Base-by-base conservation (phyloP, 2,797 vertebrate genomes). In the Cynodonichthys magdalenae region DNA sequence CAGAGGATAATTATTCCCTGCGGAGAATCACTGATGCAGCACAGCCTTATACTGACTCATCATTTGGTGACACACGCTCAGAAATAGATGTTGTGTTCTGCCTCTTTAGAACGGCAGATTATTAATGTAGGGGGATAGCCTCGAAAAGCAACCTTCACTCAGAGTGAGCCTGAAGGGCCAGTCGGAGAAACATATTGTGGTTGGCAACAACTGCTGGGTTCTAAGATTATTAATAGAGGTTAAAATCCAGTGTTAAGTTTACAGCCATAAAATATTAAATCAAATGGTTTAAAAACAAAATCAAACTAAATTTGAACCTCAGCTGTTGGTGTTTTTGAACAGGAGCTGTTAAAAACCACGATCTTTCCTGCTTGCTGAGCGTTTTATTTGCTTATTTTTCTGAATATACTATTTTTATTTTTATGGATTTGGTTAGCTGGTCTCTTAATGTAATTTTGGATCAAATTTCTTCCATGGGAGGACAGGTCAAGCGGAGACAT, bases 11-110 rank as follows among this genome's bases (percentile, higher is more conserved):
- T 66, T 69, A 61, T 65, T 36, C 17, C 27, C 34, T 52, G 52
- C 65, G 19, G 42, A 5, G 54, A 71, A 36, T 45, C 10, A 28
- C 50, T 55, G 42, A 59, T 56, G 44, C 49, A 55, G 15, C 42
- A 34, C 20, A 18, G 20, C 9, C 14, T 61, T 61, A 44, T 34
- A 27, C 0, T 69, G 49, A 65, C 34, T 64, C 61, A 60, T 69
- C 17, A 19, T 29, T 20, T 46, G 54, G 14, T 52, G 1, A 46
- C 59, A 58, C 71, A 55, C 42, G 34, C 17, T 45, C 50, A 59
- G 18, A 50, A 39, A 24, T 20, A 51, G 19, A 52, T 3, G 6
- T 46, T 39, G 8, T 36, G 36, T 39, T 48, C 10, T 70, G n/a
- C 15, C 27, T 54, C 18, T 60, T 47, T 52, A 48, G 24, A 20